Conservation (phyloP, 2,888 invertebrate species). For the Leptopilina drosophilae region DNA sequence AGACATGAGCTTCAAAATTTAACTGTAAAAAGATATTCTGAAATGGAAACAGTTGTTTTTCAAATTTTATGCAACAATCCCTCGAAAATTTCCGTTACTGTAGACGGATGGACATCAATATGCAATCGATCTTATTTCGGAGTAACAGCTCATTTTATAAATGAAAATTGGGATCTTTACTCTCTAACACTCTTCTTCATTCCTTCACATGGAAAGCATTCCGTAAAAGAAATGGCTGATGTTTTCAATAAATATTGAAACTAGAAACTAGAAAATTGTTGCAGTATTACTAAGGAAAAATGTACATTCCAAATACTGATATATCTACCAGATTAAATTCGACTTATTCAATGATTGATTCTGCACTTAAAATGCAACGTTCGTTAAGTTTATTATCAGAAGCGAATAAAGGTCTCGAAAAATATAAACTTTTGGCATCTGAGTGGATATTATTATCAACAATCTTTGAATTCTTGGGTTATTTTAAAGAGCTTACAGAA, state of each 20-base stretch:
- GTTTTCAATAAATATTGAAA: neutral
- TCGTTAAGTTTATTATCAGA: neutral
- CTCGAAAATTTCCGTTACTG: neutral
- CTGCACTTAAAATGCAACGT: neutral
- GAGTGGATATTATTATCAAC: neutral
- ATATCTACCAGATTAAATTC: neutral
- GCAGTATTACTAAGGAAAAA: neutral
- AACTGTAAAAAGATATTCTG: neutral
- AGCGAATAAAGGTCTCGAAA: neutral
- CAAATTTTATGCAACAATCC: neutral
- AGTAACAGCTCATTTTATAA: neutral
- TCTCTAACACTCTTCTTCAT: neutral
- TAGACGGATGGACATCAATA: conserved; percentile 6
- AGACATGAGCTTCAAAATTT: too few species aligned
- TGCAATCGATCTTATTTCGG: neutral
- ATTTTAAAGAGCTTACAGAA: neutral
- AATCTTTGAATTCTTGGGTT: neutral
- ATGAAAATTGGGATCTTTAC: neutral
- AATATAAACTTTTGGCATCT: neutral
- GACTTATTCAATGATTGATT: neutral
- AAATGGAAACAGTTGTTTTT: neutral
- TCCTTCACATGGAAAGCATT: neutral
- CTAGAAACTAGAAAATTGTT: too few species aligned
- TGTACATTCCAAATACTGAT: neutral
- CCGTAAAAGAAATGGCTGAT: neutral